phyloP scores from a whole-genome alignment of 2,797 vertebrate genomes.

The Myiotriccus ornatus region DNA sequence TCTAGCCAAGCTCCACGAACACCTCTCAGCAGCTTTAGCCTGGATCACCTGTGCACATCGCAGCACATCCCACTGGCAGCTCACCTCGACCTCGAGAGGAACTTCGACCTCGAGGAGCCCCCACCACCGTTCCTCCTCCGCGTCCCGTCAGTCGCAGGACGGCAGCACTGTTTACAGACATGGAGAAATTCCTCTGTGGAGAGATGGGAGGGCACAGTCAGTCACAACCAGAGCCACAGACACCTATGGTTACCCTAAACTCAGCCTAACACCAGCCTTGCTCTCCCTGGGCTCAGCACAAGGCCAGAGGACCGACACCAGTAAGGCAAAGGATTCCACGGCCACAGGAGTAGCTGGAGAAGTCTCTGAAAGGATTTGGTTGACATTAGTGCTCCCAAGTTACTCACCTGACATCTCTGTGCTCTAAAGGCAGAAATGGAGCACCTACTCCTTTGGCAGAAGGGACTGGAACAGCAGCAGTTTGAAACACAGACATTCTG shows the following conservation, averaged over 20 bases:
- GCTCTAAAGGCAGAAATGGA: not conserved
- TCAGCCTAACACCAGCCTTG: not conserved
- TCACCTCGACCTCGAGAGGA: conserved; percentile 97
- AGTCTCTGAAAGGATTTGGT: not conserved
- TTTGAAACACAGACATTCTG: not conserved
- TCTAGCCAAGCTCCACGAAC: not conserved
- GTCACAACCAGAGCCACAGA: not conserved
- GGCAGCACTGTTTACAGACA: conserved; percentile 98
- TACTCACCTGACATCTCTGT: not conserved
- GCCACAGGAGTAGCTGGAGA: not conserved
- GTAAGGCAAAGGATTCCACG: not conserved
- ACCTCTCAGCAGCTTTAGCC: not conserved
- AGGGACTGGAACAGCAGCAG: not conserved
- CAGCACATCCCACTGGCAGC: conserved; percentile 20
- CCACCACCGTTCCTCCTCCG: conserved; percentile 91
- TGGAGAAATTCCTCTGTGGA: conserved; percentile 96
- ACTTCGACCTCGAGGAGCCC: conserved; percentile 96
- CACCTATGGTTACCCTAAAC: not conserved
- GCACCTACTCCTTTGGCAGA: not conserved
- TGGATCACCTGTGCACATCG: not conserved
- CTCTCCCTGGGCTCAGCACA: not conserved
- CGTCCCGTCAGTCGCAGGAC: conserved; percentile 91
- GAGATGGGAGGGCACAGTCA: not conserved
- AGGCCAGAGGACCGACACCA: not conserved
- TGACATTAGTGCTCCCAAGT: not conserved